phyloP scores from a whole-genome alignment of 2,888 invertebrate species.

The Drosophila diplacantha region DNA sequence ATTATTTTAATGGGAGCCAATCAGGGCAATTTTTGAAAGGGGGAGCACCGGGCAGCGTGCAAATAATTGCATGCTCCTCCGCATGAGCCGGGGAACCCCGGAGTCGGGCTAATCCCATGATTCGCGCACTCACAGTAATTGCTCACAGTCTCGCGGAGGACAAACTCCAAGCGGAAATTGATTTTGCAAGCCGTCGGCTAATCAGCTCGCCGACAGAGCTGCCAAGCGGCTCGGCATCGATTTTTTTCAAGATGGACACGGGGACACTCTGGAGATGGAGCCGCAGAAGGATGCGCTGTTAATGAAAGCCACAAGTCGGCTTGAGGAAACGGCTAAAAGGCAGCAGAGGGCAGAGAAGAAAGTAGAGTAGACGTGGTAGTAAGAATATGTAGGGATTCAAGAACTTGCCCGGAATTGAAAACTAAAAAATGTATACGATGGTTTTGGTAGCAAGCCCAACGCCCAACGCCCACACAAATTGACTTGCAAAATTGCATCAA shows the following conservation, averaged over 20 bases:
- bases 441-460: background rate
- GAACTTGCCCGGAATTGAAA: background rate
- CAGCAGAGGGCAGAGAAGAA: background rate
- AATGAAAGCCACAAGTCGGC: slow-evolving; percentile 16
- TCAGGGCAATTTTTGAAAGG: slow-evolving; percentile 53
- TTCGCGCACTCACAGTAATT: slow-evolving; percentile 59
- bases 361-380: background rate
- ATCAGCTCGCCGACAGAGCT: slow-evolving; percentile 39
- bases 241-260: slow-evolving; percentile 27
- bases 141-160: slow-evolving; percentile 20
- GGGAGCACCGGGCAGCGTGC: slow-evolving; percentile 39
- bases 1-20: slow-evolving; percentile 65
- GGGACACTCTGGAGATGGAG: background rate
- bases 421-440: background rate
- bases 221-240: slow-evolving; percentile 34
- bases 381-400: background rate
- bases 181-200: slow-evolving; percentile 61
- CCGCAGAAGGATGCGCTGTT: slow-evolving; percentile 18
- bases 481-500: slow-evolving; percentile 11
- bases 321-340: background rate
- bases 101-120: slow-evolving; percentile 12
- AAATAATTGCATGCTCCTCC: slow-evolving; percentile 58
- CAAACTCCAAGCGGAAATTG: slow-evolving; percentile 62
- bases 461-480: background rate
- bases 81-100: slow-evolving; percentile 20